Conservation (phyloP, 2,113 vertebrate genomes). For the Apus apus region DNA sequence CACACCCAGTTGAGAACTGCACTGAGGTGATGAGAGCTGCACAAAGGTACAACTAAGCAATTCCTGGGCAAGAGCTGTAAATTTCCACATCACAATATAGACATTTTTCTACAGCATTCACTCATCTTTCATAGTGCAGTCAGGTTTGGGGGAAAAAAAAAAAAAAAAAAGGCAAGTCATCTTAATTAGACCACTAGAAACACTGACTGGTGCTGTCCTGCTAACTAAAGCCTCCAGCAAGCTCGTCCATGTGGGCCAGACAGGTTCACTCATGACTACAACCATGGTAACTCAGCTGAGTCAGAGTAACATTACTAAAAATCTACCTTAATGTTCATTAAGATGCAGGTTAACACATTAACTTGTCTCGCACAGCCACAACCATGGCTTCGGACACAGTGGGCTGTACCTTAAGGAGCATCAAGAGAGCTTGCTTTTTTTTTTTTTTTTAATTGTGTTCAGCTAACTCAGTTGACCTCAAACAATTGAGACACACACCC, state of each 20-base stretch:
- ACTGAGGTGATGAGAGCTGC: neutral
- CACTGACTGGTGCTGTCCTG: neutral
- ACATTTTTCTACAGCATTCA: neutral
- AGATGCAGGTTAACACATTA: slow-evolving; percentile 13
- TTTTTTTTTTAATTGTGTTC: slow-evolving; percentile 3
- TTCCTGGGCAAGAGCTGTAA: neutral
- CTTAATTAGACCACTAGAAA: neutral
- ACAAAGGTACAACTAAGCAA: slow-evolving; percentile 5
- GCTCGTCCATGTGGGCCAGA: neutral
- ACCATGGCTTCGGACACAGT: accelerated
- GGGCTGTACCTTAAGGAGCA: slow-evolving; percentile 27
- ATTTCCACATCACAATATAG: slow-evolving; percentile 36
- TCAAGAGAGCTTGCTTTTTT: neutral
- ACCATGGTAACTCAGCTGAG: neutral
- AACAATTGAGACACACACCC: slow-evolving; percentile 60
- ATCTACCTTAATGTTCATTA: neutral
- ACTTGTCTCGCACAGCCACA: neutral
- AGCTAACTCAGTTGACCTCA: slow-evolving; percentile 63
- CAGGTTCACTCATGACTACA: slow-evolving; percentile 8
- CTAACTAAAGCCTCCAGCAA: slow-evolving; percentile 14
- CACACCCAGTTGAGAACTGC: slow-evolving; percentile 28
- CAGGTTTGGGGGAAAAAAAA: neutral
- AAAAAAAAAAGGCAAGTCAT: neutral
- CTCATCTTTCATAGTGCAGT: neutral
- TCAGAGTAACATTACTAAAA: slow-evolving; percentile 36